Evolutionary conservation across 2,797 vertebrate species (phyloP).

Genomic region (Gallinago nigripennis): DNA sequence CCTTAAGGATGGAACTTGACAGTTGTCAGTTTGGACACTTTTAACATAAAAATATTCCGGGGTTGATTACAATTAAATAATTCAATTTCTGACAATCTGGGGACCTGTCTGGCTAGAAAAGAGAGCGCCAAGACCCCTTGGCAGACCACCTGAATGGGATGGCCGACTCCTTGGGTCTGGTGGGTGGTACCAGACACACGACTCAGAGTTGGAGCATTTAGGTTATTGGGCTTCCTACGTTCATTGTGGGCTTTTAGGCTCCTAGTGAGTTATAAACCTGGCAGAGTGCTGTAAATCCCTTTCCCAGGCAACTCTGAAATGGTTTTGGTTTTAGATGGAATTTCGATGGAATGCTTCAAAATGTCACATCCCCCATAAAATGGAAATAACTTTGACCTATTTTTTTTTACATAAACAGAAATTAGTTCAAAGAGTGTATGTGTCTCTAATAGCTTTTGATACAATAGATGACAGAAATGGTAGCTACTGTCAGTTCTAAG

Average conservation of each 20-base stretch:
- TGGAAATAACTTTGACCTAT: background rate
- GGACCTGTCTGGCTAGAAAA: background rate
- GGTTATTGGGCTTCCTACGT: background rate
- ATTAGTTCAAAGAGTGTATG: background rate
- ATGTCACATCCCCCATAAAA: background rate
- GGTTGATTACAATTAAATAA: background rate
- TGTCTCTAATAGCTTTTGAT: background rate
- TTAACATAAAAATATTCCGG: background rate
- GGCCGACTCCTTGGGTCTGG: fast-evolving
- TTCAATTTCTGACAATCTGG: background rate
- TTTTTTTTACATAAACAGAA: background rate
- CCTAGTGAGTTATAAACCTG: background rate
- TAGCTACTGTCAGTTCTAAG: background rate
- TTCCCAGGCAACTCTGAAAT: background rate
- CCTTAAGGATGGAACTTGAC: background rate
- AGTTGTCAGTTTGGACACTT: no score
- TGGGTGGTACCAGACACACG: fast-evolving
- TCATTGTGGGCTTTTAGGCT: background rate
- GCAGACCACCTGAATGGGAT: background rate
- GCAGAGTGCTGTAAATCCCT: background rate
- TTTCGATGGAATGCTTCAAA: background rate
- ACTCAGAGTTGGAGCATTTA: background rate
- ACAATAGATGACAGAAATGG: background rate
- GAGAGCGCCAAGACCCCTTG: background rate
- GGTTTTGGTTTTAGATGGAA: background rate